A percentile compares a stretch with the other conserved stretches of the same genome.
Conservation (phyloP, 2,797 vertebrate genomes). For the Kryptolebias ocellatus region DNA sequence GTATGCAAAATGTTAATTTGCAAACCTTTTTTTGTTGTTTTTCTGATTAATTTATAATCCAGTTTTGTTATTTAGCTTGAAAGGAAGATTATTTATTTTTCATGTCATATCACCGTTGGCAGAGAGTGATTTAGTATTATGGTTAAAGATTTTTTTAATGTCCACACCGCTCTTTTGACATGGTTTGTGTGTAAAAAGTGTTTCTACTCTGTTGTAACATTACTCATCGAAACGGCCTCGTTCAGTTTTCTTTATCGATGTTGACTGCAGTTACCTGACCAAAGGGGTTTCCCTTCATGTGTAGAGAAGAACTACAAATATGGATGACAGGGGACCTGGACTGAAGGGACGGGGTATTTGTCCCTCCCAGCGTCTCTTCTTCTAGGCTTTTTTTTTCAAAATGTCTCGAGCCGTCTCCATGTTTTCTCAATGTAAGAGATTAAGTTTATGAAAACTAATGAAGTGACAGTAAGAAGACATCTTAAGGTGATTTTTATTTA, state of each 20-base stretch:
- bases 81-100: slow-evolving; percentile 82
- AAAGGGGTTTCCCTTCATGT: slow-evolving; percentile 78
- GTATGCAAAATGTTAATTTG: slow-evolving; percentile 80
- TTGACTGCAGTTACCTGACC: slow-evolving; percentile 76
- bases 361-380: slow-evolving; percentile 52
- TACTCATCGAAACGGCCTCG: slow-evolving; percentile 72
- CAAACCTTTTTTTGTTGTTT: slow-evolving; percentile 70
- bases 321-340: slow-evolving; percentile 58
- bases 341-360: slow-evolving; percentile 46
- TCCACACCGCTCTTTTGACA: slow-evolving; percentile 58
- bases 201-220: slow-evolving; percentile 66
- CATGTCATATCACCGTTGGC: slow-evolving; percentile 67
- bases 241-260: slow-evolving; percentile 55
- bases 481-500: slow-evolving; percentile 85
- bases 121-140: slow-evolving; percentile 77
- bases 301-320: slow-evolving; percentile 66
- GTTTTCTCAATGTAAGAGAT: slow-evolving; percentile 68
- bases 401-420: slow-evolving; percentile 58
- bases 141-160: slow-evolving; percentile 68
- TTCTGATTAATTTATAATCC: slow-evolving; percentile 86
- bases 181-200: slow-evolving; percentile 61
- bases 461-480: slow-evolving; percentile 65
- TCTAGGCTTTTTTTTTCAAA: slow-evolving; percentile 71
- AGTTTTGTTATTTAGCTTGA: slow-evolving; percentile 79
- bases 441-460: slow-evolving; percentile 75